Conservation (phyloP, 2,888 invertebrate species). For the Cremastobaeus sp. region DNA sequence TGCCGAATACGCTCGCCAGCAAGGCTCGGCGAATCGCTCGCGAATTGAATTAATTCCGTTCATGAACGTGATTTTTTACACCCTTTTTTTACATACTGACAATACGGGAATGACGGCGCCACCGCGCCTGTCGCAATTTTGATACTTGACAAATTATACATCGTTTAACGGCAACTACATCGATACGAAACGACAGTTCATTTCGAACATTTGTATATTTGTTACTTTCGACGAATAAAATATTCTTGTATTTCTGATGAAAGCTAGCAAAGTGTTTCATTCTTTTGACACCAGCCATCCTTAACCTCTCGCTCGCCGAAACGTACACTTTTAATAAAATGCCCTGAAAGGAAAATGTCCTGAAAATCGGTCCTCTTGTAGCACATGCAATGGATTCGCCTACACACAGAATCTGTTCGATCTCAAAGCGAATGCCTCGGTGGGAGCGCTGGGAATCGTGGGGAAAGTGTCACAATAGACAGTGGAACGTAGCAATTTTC, state of each 20-base stretch:
- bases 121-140: constrained; percentile 39
- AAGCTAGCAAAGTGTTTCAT: constrained; percentile 28
- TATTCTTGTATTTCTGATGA: constrained; percentile 78
- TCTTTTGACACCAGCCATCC: background rate
- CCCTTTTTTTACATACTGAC: constrained; percentile 65
- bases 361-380: constrained; percentile 9
- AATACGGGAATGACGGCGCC: constrained; percentile 63
- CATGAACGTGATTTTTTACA: constrained; percentile 7
- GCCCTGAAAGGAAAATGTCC: constrained; percentile 4
- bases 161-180: constrained; percentile 39
- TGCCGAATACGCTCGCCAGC: constrained; percentile 56
- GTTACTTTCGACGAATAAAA: constrained; percentile 79
- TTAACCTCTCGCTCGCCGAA: background rate
- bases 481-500: constrained; percentile 73
- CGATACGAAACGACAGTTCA: constrained; percentile 68
- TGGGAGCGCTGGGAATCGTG: constrained; percentile 24
- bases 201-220: constrained; percentile 78
- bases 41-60: constrained; percentile 23
- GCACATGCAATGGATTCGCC: constrained; percentile 28
- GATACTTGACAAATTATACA: constrained; percentile 56
- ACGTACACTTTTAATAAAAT: constrained; percentile 5
- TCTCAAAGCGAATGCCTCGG: constrained; percentile 33
- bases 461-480: constrained; percentile 70
- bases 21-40: constrained; percentile 7
- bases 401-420: constrained; percentile 31